A percentile compares a stretch with the other conserved stretches of the same genome.
Evolutionary conservation across 2,113 vertebrate genomes (phyloP).

Genomic region (Opisthocomus hoazin): DNA sequence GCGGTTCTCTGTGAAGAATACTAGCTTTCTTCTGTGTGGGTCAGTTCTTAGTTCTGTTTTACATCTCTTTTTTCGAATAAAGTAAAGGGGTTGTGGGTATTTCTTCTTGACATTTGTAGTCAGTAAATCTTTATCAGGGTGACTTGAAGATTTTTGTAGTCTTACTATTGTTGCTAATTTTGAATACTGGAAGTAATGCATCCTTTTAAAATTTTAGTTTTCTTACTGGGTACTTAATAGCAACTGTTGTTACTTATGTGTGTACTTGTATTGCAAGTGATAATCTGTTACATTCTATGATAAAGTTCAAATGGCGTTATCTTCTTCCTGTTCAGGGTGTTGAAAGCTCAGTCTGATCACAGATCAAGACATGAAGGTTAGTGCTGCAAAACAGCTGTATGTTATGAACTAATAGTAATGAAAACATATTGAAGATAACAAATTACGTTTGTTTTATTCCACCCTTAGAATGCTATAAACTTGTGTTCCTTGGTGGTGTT

Average conservation of each 20-base stretch:
- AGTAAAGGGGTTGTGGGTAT: neutral
- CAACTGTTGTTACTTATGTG: neutral
- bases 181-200: neutral
- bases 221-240: neutral
- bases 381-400: neutral
- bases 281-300: neutral
- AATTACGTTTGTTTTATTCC: neutral
- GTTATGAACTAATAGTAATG: neutral
- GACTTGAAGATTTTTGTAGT: neutral
- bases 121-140: neutral
- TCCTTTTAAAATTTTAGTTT: neutral
- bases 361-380: constrained; percentile 96
- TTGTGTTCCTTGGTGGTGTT: neutral
- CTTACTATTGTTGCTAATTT: neutral
- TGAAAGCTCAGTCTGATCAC: constrained; percentile 98
- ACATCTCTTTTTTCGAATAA: neutral
- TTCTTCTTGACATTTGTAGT: neutral
- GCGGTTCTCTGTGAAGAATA: neutral
- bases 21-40: neutral
- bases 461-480: neutral
- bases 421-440: neutral
- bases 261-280: neutral
- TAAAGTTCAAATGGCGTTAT: constrained; percentile 2
- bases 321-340: constrained; percentile 76
- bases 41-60: neutral